phyloP scores from a whole-genome alignment of 2,113 vertebrate genomes.

The Romanogobio albipinnatus region DNA sequence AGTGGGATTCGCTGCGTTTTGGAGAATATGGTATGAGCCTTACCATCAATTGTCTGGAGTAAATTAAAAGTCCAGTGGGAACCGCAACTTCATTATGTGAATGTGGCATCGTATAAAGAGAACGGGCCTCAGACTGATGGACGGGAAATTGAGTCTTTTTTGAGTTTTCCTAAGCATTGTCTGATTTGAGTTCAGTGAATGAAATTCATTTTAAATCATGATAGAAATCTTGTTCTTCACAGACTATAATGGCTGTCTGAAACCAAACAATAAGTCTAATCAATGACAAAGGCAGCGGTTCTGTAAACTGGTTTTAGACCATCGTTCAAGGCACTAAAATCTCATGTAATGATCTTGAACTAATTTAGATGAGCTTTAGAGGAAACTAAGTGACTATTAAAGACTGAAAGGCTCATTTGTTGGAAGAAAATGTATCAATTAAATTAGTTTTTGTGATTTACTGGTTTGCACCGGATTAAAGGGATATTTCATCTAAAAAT shows the following conservation, averaged over 20 bases:
- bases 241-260: neutral
- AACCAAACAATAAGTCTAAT: conserved; percentile 6
- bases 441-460: no score
- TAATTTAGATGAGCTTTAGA: neutral
- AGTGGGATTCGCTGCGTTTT: conserved; percentile 96
- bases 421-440: neutral
- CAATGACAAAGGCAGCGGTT: neutral
- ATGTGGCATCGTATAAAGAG: neutral
- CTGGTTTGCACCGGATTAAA: no score
- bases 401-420: no score
- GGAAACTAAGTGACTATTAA: no score
- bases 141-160: neutral
- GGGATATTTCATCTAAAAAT: no score
- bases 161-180: neutral
- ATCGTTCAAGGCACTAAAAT: neutral
- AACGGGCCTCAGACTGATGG: neutral
- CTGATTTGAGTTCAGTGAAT: neutral
- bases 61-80: neutral
- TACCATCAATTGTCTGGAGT: neutral
- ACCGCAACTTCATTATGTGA: neutral
- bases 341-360: neutral
- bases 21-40: conserved; percentile 91
- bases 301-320: neutral
- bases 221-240: conserved; percentile 5
- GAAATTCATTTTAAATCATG: neutral